A percentile compares a stretch with the other conserved stretches of the same genome.
Conservation (phyloP, 2,797 vertebrate species). For the Cuniculus paca region DNA sequence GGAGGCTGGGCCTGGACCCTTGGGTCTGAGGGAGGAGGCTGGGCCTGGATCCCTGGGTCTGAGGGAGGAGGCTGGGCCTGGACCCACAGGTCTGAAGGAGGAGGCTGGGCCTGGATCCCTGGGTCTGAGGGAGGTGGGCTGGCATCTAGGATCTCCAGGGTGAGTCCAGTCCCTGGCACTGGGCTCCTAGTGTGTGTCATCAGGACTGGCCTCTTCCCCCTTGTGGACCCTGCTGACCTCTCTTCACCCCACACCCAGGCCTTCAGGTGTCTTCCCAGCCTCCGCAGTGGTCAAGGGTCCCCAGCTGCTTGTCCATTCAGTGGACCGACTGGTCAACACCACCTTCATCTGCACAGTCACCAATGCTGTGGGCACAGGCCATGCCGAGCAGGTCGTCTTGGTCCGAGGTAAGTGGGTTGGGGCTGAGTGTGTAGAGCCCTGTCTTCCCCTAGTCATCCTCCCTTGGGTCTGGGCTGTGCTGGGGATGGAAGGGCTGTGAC, state of each 20-base stretch:
- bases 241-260: constrained; percentile 82
- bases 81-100: background rate
- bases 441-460: background rate
- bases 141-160: background rate
- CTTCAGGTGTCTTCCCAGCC: constrained; percentile 89
- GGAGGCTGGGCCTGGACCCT: background rate
- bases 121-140: background rate
- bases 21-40: background rate
- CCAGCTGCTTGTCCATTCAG: constrained; percentile 90
- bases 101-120: background rate
- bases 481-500: background rate
- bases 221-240: background rate
- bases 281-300: constrained; percentile 85
- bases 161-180: background rate
- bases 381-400: constrained; percentile 88
- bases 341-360: constrained; percentile 94
- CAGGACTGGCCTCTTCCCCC: background rate
- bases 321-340: constrained; percentile 91
- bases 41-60: background rate
- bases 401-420: constrained; percentile 90
- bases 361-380: constrained; percentile 90
- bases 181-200: background rate
- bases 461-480: background rate
- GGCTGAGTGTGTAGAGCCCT: rapidly evolving
- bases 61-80: background rate